Evolutionary conservation across 2,888 invertebrate species (phyloP).

Genomic region (Pollenia angustigena): DNA sequence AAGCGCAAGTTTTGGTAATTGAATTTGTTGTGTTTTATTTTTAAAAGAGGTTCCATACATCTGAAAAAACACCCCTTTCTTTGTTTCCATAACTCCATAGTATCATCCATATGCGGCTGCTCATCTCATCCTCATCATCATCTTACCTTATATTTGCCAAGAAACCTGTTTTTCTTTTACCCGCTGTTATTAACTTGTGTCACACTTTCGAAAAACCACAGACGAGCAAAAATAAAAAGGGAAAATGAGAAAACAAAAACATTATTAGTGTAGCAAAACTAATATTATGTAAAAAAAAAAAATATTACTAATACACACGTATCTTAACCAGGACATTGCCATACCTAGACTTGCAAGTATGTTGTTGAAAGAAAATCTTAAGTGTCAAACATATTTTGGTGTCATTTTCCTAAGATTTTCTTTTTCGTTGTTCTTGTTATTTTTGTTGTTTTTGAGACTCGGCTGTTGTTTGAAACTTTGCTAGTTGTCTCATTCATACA

Average conservation of each 20-base stretch:
- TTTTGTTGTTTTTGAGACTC: not conserved
- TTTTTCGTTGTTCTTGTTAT: too few species aligned
- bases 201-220: conserved; percentile 6
- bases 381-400: conserved; percentile 68
- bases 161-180: conserved; percentile 14
- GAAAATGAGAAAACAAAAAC: not conserved
- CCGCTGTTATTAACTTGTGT: conserved; percentile 27
- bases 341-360: conserved; percentile 31
- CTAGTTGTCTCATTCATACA: conserved; percentile 36
- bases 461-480: conserved; percentile 30
- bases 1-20: too few species aligned
- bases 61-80: too few species aligned
- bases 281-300: conserved; percentile 38
- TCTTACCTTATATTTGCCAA: not conserved
- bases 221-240: not conserved
- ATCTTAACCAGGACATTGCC: conserved; percentile 24
- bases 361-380: conserved; percentile 45
- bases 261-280: conserved; percentile 32
- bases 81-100: too few species aligned
- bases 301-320: not conserved
- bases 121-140: conserved; percentile 11
- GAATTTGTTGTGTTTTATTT: too few species aligned
- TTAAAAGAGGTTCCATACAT: too few species aligned
- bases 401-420: conserved; percentile 58
- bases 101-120: not conserved